phyloP scores from a whole-genome alignment of 64 coral and sea anemone species.

The Dendronephthya gigantea region DNA sequence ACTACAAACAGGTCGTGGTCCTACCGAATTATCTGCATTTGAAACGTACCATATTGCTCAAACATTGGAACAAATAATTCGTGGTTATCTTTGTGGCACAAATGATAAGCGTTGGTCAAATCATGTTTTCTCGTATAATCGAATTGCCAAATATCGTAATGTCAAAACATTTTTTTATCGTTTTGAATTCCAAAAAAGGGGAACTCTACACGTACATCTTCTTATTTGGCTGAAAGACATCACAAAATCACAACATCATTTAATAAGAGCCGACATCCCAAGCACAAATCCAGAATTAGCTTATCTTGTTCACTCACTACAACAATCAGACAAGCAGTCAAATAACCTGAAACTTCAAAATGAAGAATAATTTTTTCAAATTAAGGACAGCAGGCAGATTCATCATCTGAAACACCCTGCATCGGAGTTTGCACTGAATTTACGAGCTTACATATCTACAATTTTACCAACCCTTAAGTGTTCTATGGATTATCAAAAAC shows the following conservation, averaged over 20 bases:
- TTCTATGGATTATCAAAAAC: no score
- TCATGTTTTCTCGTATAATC: conserved; percentile 14
- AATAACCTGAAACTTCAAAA: no score
- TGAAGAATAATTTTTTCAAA: no score
- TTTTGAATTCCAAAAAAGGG: conserved; percentile 46
- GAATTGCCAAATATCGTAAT: background rate
- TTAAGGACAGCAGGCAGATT: no score
- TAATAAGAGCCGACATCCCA: conserved; percentile 29
- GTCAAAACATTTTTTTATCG: conserved; percentile 26
- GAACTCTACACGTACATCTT: conserved; percentile 39
- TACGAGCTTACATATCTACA: no score
- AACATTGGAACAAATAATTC: conserved; percentile 11
- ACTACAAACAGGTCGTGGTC: background rate
- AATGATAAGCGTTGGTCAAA: no score
- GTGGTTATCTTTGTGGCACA: conserved; percentile 30
- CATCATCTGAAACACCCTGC: no score
- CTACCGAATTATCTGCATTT: background rate
- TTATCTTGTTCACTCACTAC: no score
- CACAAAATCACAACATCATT: background rate
- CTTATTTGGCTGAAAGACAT: conserved; percentile 50
- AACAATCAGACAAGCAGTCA: no score
- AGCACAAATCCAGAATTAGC: conserved; percentile 8
- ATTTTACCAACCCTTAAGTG: no score
- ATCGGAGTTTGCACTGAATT: no score
- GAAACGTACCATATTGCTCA: no score